A percentile compares a stretch with the other conserved stretches of the same genome.
These are phyloP conservation scores for Antheraea mylitta DNA, from an alignment of 1,140 invertebrate species.

Conservation along the genomic window DNA sequence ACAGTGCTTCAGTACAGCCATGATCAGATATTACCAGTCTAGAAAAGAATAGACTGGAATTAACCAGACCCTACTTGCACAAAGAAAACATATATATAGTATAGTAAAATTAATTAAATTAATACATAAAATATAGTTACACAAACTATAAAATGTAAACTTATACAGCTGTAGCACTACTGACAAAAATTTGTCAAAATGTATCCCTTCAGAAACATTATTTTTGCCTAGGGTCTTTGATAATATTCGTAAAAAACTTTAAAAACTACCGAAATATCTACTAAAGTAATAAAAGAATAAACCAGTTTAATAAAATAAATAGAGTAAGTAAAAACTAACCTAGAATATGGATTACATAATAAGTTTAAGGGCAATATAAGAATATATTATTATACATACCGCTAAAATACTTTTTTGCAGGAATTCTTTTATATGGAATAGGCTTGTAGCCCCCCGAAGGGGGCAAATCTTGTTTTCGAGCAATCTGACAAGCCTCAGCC, in stretches of 20 bases:
- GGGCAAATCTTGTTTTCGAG: constrained; percentile 89
- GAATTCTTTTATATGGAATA: constrained; percentile 85
- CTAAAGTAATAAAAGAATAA: neutral
- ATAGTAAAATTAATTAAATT: no score
- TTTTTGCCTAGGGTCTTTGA: neutral
- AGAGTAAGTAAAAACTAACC: constrained; percentile 41
- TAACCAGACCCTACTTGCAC: no score
- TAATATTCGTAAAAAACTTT: neutral
- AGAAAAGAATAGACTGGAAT: no score
- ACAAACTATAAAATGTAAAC: no score
- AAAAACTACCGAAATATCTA: neutral
- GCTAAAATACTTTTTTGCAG: constrained; percentile 84
- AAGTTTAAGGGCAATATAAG: constrained; percentile 23
- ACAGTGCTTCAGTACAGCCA: no score
- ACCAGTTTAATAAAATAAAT: neutral
- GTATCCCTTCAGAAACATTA: no score
- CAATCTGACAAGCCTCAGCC: constrained; percentile 57
- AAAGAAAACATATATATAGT: no score
- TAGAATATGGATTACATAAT: constrained; percentile 61
- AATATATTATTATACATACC: constrained; percentile 73
- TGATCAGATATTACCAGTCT: no score
- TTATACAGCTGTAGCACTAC: no score
- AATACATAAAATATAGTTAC: no score
- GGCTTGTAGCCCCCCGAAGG: constrained; percentile 90
- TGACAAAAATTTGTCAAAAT: no score